Base-by-base conservation (phyloP, 2,113 vertebrate genomes). In the Haemorhous mexicanus region DNA sequence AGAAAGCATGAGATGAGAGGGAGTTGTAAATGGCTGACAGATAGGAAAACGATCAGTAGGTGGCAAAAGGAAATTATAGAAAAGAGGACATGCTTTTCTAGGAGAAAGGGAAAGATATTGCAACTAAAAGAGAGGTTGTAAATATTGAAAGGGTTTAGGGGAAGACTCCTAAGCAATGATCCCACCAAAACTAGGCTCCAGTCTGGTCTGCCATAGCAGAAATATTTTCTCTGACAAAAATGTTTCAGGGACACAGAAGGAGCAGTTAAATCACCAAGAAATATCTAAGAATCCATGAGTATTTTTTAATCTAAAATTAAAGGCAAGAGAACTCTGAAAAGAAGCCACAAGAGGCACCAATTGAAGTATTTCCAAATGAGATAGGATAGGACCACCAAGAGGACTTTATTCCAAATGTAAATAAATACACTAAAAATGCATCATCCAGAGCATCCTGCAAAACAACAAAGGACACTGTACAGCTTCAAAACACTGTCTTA, bases 21-120 rank as follows among this genome's bases (percentile, higher is more conserved):
- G 79, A 92, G 83, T 17, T 95, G 84, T 81, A 95, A 93, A 92
- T 64, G 56, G 80, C 58, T 92, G 83, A 93, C 90, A 93, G 90
- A 90, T 86, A 95, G 96, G 76, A 56, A 96, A 96, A 67, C 0
- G 0, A 61, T 56, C 88, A 61, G 95, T 93, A 88, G 94, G 94
- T 86, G 85, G 90, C 6, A 20, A 95, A 80, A 90, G 64, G 64
- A 95, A 95, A 95, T 90, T 84, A 93, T 47, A 86, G 93, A 84
- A 95, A 95, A 92, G 79, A 89, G 88, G 44, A 81, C 92, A 58
- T 3, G 6, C 17, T 81, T 82, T 87, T 87, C 87, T 68, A 66
- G 62, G 74, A 72, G 55, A 76, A 47, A 73, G 27, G 16, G 44
- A 87, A 94, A 89, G 47, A 75, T 44, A 52, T 27, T 67, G 64